Evolutionary conservation across 2,113 vertebrate genomes (phyloP), one percentile per base, ranked within the genome.

Genomic region (Dascyllus trimaculatus): DNA sequence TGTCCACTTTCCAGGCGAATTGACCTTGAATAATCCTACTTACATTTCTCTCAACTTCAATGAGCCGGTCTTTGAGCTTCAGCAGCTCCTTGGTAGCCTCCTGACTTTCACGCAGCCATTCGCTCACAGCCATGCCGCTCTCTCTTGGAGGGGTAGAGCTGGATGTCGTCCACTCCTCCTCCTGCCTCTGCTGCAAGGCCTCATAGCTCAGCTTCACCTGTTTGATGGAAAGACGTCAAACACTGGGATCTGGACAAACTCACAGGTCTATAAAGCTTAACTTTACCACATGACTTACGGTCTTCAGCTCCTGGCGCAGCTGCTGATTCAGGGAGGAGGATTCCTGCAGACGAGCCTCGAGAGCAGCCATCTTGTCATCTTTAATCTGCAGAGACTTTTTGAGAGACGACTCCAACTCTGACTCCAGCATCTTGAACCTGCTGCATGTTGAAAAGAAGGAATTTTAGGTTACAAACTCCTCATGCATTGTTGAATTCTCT

Each of bases 181-280:
- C 97, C 84, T 97, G 95, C 75, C 96, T 95, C 88, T 99, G 98
- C 58, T 97, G 97, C 40, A 99, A 93, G 38, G 97, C 98, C 95
- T 99, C 97, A 18, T 96, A 98, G 93, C 96, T 98, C 90, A 97
- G 96, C 90, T 96, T 99, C 82, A 99, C 97, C 98, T 99, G 90
- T 51, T 32, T 25, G 71, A 60, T 0, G 15, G 11, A 48, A 57
- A 64, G 8, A 3, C 0, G 14, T 75, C 7, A 81, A n/a, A 56
- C 38, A 63, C 2, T 26, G 56, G 18, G 3, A 24, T 64, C 45
- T n/a, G 8, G 4, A 25, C 17, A 38, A 38, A 46, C 38, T 0
- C n/a, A 11, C 29, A 1, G 25, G 10, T 15, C 35, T 38, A 18
- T 2, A 26, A 24, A 49, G n/a, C 35, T 58, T 7, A 64, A 35